A percentile compares a stretch with the other conserved stretches of the same genome.
These are phyloP conservation scores for Erythrocebus patas DNA, from an alignment of 2,113 vertebrate genomes.

Conservation along the genomic window DNA sequence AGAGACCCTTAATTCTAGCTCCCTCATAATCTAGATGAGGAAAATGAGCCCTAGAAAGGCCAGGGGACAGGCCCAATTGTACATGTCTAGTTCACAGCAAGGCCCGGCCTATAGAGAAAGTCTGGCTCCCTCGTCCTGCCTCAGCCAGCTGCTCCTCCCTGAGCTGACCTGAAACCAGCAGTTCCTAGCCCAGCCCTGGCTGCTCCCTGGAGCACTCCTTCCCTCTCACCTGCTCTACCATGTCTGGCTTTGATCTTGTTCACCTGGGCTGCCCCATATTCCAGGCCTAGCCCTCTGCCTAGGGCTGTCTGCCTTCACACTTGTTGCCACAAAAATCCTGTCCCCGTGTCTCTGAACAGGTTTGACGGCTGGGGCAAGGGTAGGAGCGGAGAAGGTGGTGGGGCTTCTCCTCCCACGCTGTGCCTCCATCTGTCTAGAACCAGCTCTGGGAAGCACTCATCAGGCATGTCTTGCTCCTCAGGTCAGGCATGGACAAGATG, in stretches of 20 bases:
- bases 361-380: neutral
- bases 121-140: neutral
- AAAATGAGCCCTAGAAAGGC: neutral
- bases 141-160: neutral
- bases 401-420: neutral
- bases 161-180: neutral
- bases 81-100: fast-evolving
- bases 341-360: constrained; percentile 6
- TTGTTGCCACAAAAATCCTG: constrained; percentile 29
- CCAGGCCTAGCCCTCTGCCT: constrained; percentile 2
- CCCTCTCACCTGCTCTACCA: neutral
- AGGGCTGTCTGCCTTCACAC: neutral
- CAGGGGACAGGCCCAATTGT: neutral
- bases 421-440: neutral
- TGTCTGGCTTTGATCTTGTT: neutral
- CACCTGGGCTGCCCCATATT: constrained; percentile 14
- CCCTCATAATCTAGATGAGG: neutral
- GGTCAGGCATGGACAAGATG: neutral
- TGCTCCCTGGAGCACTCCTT: neutral
- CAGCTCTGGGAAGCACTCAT: neutral
- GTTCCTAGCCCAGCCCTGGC: neutral
- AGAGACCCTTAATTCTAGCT: neutral
- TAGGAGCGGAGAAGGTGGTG: neutral
- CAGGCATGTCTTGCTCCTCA: neutral
- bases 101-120: neutral